These are phyloP conservation scores for Aphidoletes aphidimyza DNA, from an alignment of 2,888 invertebrate genomes.

Conservation along the genomic window DNA sequence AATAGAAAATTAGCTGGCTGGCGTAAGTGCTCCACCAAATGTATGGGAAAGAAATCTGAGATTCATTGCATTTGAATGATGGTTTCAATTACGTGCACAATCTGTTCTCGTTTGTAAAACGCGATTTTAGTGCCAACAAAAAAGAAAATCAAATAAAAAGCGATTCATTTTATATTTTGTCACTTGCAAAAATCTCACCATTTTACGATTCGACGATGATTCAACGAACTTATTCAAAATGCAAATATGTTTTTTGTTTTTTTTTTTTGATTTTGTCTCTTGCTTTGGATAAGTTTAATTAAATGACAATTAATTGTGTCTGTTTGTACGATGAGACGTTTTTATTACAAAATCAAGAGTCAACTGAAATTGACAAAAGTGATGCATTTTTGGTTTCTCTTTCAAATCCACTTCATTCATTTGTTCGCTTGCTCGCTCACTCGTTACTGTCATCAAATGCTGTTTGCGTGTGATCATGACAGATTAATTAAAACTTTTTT, in stretches of 20 bases:
- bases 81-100: slow-evolving; percentile 26
- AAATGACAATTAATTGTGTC: slow-evolving; percentile 1
- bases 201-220: not conserved
- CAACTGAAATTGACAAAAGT: not conserved
- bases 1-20: slow-evolving; percentile 8
- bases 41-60: not conserved
- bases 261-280: not conserved
- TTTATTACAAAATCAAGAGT: not conserved
- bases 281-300: not conserved
- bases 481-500: slow-evolving; percentile 14
- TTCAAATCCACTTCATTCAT: no score
- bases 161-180: not conserved
- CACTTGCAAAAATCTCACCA: not conserved
- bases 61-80: slow-evolving; percentile 40
- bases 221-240: not conserved
- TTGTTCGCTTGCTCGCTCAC: no score
- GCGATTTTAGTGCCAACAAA: not conserved
- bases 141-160: not conserved
- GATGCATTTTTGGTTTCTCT: not conserved
- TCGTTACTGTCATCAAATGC: no score
- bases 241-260: no score
- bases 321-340: not conserved
- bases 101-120: not conserved
- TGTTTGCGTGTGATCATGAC: not conserved
- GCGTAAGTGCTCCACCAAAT: not conserved